A percentile compares a stretch with the other conserved stretches of the same genome.
These are phyloP conservation scores for Lycia hirtaria DNA, from an alignment of 2,888 invertebrate species.

Conservation along the genomic window DNA sequence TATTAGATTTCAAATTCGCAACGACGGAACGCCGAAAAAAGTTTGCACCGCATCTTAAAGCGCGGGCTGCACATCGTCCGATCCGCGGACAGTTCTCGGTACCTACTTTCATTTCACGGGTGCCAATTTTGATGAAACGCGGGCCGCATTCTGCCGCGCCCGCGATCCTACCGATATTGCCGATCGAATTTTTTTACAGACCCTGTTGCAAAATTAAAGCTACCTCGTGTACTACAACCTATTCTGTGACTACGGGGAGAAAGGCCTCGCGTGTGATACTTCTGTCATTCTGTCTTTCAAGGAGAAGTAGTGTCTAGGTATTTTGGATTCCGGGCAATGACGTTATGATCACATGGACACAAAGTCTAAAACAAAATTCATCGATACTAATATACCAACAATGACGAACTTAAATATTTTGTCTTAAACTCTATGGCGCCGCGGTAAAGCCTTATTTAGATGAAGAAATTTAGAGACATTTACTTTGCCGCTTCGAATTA, in stretches of 20 bases:
- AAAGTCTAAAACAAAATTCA: too few relatives aligned
- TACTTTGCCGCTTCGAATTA: too few relatives aligned
- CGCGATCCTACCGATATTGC: conserved; percentile 19
- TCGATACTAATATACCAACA: too few relatives aligned
- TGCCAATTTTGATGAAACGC: conserved; percentile 63
- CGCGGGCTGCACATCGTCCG: conserved; percentile 9
- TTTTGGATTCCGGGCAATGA: too few relatives aligned
- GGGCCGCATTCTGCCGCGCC: conserved; percentile 30
- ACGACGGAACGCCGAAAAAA: neutral
- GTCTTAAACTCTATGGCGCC: too few relatives aligned
- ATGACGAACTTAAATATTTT: too few relatives aligned
- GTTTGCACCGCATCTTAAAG: conserved; percentile 9
- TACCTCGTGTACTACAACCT: neutral
- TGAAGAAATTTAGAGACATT: too few relatives aligned
- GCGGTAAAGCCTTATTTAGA: too few relatives aligned
- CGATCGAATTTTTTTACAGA: conserved; percentile 21
- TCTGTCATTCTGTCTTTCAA: neutral
- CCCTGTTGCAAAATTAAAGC: conserved; percentile 17
- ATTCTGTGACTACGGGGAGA: conserved; percentile 1
- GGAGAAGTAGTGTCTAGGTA: neutral
- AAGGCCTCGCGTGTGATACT: conserved; percentile 8
- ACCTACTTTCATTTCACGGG: conserved; percentile 54
- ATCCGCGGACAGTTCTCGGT: conserved; percentile 28
- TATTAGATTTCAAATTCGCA: too few relatives aligned
- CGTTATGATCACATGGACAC: too few relatives aligned